Base-by-base conservation (phyloP, 64 coral and sea anemone genomes). In the Trachythela sp. region DNA sequence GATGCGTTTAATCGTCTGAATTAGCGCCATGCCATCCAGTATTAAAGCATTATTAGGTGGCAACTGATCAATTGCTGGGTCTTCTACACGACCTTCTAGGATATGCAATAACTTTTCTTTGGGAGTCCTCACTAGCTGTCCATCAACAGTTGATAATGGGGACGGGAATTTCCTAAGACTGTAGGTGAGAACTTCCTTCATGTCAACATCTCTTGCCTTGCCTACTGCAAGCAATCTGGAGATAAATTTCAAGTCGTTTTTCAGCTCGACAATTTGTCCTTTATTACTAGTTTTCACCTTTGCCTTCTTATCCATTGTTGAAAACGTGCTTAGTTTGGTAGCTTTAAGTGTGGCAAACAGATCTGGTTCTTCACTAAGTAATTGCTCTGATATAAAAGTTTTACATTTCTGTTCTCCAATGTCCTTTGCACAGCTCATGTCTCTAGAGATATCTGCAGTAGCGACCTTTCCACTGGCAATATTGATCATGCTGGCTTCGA, bases 401-500 rank as follows among this genome's bases (percentile, higher is more conserved):
- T 80, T 80, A 80, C 75, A 80, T 80, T 80, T 80, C 75, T 34
- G 75, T 39, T 80, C 75, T 80, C 75, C 75, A 18, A 64, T 11
- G 22, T 64, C 56, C 20, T 80, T 80, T 7, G 75, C 75, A n/a
- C 27, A 80, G 75, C 32, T 80, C 75, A 80, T 80, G 75, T 80
- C 75, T 9, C 13, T 39, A 18, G 75, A 80, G 34, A 80, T 29
- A 80, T 4, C 34, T 35, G 75, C 75, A 80, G 56, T 10, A 64
- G 56, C 56, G 13, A 64, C 56, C 56, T 64, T 80, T 38, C 75
- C 37, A 36, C 37, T 80, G 75, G 75, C 75, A 9, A 80, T 80
- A 80, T 80, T 80, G 8, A 80, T 29, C 75, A 80, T 80, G 75
- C 26, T 80, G 17, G 9, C 75, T 38, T 80, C 75, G 8, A 80